These are phyloP conservation scores for Solenopsis fugax DNA, from an alignment of 1,140 invertebrate species.

Conservation along the genomic window DNA sequence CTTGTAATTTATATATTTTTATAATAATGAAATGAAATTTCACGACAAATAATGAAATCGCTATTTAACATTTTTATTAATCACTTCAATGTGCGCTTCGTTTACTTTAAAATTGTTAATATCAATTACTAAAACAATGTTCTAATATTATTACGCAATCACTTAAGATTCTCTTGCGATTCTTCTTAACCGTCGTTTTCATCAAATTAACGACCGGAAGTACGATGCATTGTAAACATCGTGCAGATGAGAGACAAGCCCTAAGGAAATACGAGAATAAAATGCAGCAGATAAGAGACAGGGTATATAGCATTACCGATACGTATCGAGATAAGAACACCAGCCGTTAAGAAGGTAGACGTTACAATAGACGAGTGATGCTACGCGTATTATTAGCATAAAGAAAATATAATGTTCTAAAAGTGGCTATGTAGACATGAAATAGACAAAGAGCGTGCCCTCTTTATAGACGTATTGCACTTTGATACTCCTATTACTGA, in stretches of 20 bases:
- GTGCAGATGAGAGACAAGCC: not conserved
- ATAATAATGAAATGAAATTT: not conserved
- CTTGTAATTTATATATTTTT: not conserved
- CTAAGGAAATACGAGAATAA: constrained; percentile 32
- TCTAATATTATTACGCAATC: not conserved
- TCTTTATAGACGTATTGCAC: not conserved
- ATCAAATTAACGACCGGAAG: constrained; percentile 3
- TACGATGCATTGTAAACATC: not conserved
- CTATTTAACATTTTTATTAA: not conserved
- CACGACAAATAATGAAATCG: not conserved
- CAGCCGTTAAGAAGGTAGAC: not conserved
- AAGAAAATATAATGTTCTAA: not conserved
- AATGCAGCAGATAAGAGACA: constrained; percentile 27
- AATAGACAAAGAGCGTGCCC: not conserved
- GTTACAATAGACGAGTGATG: not conserved
- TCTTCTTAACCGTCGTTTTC: constrained; percentile 15
- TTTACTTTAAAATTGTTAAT: not conserved
- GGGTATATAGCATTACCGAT: constrained; percentile 32
- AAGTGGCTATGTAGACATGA: not conserved
- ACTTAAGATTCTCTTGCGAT: not conserved
- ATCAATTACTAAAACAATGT: not conserved
- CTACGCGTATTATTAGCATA: not conserved
- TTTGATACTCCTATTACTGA: not conserved
- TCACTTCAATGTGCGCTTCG: not conserved
- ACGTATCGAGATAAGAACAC: constrained; percentile 20